Evolutionary conservation across 2,888 invertebrate species (phyloP), one percentile per base, ranked within the genome.

Genomic region (Seladonia tumulorum): DNA sequence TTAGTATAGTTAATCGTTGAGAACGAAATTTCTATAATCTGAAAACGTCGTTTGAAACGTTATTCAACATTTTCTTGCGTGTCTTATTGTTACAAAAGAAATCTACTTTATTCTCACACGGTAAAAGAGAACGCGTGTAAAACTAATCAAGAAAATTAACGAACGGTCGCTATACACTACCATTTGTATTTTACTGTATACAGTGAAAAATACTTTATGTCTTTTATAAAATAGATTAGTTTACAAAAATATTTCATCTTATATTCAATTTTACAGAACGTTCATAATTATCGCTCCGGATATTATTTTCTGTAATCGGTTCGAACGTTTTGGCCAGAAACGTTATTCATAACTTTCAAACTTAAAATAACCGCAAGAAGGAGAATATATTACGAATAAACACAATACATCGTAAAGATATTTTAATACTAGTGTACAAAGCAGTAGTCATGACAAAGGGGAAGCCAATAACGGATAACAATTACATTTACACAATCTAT

Each of bases 21-120:
- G 39, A 29, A 16, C 2, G 29, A 22, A 70, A 72, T 29, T 39
- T 53, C 29, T 77, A 60, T 2, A 49, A 39, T 45, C 60, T 73
- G 80, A 71, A 81, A 42, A 42, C 75, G 57, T 72, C 22, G 53
- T 53, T 53, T 68, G 29, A 82, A 76, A 47, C n/a, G 53, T 45
- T 71, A 18, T 76, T 57, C 81, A 77, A 73, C 57, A 7, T 22
- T 82, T 49, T 73, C 8, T 22, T 8, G 8, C 2, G 29, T 29
- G 35, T 22, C 42, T n/a, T 63, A 29, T 14, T 12, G 60, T 10
- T n/a, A 74, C n/a, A n/a, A 57, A 39, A 42, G 29, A 29, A 16
- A 63, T 60, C 16, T 75, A 10, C 16, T 49, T 66, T 25, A 53
- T 16, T 53, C 10, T 79, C 29, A 39, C 10, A 16, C 29, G 42